Percentiles rank a stretch among this genome's conserved stretches.
Conservation (phyloP, 2,797 vertebrate species). For the Pyrocephalus nanus region DNA sequence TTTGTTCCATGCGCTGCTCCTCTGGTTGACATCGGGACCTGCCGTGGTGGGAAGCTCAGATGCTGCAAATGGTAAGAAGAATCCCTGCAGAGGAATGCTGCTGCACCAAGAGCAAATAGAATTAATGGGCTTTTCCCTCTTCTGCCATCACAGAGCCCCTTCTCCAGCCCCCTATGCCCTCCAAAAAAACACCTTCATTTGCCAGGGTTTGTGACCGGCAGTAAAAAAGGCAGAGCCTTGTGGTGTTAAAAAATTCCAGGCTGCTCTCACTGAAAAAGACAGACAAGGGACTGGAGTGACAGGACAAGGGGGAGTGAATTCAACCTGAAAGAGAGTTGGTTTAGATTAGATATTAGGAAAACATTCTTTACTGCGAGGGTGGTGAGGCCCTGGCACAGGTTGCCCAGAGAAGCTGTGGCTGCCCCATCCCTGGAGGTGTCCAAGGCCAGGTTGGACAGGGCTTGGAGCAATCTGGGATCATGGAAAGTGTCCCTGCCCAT, state of each 20-base stretch:
- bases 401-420: not conserved
- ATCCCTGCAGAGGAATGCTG: not conserved
- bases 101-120: not conserved
- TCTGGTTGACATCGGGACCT: slow-evolving; percentile 26
- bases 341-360: not conserved
- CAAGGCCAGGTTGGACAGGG: rapidly evolving
- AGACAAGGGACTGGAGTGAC: not conserved
- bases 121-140: not conserved
- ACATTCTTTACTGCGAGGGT: not conserved
- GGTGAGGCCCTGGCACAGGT: rapidly evolving
- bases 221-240: not conserved
- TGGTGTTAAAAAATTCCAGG: not conserved
- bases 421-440: not conserved
- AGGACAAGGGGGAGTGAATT: not conserved
- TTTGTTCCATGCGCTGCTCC: not conserved
- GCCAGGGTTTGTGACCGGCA: not conserved
- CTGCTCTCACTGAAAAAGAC: not conserved
- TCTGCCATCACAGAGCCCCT: not conserved
- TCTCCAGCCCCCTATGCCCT: not conserved
- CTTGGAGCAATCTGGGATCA: not conserved
- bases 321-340: not conserved
- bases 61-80: slow-evolving; percentile 56
- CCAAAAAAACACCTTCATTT: not conserved
- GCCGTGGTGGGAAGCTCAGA: slow-evolving; percentile 20
- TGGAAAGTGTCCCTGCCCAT: not conserved